These are phyloP conservation scores for Drosophila leontia DNA, from an alignment of 1,140 invertebrate genomes.

Conservation along the genomic window DNA sequence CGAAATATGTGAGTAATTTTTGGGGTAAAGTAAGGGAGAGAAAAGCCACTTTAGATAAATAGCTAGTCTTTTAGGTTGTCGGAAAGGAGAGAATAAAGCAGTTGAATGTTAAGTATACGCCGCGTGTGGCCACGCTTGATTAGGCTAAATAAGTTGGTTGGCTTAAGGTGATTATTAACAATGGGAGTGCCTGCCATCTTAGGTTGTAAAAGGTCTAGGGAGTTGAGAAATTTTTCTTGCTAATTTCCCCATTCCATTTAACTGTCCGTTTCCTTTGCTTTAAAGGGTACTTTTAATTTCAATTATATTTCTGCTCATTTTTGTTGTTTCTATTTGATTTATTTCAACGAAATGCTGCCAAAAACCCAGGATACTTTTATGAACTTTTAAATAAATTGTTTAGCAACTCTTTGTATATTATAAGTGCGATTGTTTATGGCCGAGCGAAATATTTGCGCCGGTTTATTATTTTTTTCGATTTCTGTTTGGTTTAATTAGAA, in stretches of 20 bases:
- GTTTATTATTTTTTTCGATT: slow-evolving; percentile 33
- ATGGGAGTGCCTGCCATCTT: background rate
- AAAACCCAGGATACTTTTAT: slow-evolving; percentile 17
- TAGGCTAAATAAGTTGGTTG: slow-evolving; percentile 20
- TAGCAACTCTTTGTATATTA: slow-evolving; percentile 19
- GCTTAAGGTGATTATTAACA: slow-evolving; percentile 5
- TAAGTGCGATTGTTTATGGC: slow-evolving; percentile 39
- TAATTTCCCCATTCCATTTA: background rate
- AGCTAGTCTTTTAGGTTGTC: slow-evolving; percentile 15
- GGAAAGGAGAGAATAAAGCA: slow-evolving; percentile 1
- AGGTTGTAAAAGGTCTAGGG: background rate
- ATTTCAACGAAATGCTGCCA: background rate
- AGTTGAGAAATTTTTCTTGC: background rate
- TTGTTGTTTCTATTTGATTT: slow-evolving; percentile 2
- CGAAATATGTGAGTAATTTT: slow-evolving; percentile 6
- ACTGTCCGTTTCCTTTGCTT: background rate
- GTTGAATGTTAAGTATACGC: slow-evolving; percentile 43
- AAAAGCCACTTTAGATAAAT: slow-evolving; percentile 36
- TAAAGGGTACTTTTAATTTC: background rate
- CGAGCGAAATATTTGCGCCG: slow-evolving; percentile 51
- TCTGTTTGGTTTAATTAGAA: slow-evolving; percentile 62
- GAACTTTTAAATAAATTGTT: slow-evolving; percentile 29
- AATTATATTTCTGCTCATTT: too few species aligned
- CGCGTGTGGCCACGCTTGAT: slow-evolving; percentile 12
- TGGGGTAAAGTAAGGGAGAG: slow-evolving; percentile 1